A percentile compares a stretch with the other conserved stretches of the same genome.
phyloP scores from a whole-genome alignment of 2,888 invertebrate genomes.

The Conus canariensis region DNA sequence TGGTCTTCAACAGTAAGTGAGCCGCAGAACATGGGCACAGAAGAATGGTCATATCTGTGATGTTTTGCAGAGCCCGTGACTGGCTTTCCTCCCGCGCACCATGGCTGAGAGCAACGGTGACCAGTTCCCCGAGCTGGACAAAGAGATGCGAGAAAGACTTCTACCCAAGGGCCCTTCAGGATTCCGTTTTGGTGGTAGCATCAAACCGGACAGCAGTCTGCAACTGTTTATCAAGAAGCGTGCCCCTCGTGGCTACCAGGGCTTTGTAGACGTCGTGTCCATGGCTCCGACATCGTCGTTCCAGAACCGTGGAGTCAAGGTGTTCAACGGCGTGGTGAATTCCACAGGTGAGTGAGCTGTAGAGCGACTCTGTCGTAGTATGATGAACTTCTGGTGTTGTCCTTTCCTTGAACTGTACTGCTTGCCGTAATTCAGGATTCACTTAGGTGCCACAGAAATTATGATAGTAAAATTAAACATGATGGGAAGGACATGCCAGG shows the following conservation, averaged over 20 bases:
- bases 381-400: not conserved
- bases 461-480: no score
- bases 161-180: not conserved
- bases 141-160: not conserved
- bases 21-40: no score
- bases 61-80: no score
- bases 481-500: no score
- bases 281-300: not conserved
- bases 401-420: not conserved
- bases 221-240: not conserved
- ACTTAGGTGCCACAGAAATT: no score
- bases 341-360: not conserved
- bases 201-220: not conserved
- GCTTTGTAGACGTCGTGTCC: conserved; percentile 27
- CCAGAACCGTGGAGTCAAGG: conserved; percentile 15
- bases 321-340: conserved; percentile 30
- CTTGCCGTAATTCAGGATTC: no score
- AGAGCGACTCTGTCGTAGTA: not conserved
- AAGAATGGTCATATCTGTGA: no score
- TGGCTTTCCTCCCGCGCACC: no score
- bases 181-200: no score
- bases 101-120: not conserved
- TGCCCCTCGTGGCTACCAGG: not conserved
- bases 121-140: not conserved
- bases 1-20: no score